These are phyloP conservation scores for Myotis planiceps DNA, from an alignment of 2,797 vertebrate genomes.

Conservation along the genomic window DNA sequence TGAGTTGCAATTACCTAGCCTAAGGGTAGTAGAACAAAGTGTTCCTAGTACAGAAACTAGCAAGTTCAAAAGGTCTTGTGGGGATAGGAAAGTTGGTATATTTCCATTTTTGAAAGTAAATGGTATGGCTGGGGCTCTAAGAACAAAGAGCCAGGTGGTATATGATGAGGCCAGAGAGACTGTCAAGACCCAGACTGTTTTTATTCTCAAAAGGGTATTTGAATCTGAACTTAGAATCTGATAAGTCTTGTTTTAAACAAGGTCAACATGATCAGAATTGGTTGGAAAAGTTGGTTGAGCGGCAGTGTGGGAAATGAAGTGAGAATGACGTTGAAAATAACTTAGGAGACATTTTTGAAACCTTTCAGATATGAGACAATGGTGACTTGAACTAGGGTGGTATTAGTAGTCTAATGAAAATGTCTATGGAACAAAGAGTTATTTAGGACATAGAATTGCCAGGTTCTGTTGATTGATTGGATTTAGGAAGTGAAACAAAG, in stretches of 20 bases:
- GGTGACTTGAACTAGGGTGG: background rate
- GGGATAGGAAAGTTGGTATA: background rate
- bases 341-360: background rate
- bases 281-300: background rate
- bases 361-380: background rate
- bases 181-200: background rate
- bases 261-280: background rate
- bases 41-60: background rate
- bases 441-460: background rate
- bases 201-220: background rate
- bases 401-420: background rate
- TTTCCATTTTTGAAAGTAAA: slow-evolving; percentile 23
- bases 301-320: background rate
- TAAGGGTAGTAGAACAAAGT: background rate
- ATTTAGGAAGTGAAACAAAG: background rate
- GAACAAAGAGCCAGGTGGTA: background rate
- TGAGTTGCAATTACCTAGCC: background rate
- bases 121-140: background rate
- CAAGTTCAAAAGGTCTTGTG: background rate
- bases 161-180: background rate
- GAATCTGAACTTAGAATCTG: background rate
- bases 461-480: background rate
- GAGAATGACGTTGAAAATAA: background rate
- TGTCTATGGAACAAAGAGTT: background rate
- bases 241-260: background rate